Evolutionary conservation across 2,797 vertebrate genomes (phyloP).

Genomic region (Tragopan temminckii): DNA sequence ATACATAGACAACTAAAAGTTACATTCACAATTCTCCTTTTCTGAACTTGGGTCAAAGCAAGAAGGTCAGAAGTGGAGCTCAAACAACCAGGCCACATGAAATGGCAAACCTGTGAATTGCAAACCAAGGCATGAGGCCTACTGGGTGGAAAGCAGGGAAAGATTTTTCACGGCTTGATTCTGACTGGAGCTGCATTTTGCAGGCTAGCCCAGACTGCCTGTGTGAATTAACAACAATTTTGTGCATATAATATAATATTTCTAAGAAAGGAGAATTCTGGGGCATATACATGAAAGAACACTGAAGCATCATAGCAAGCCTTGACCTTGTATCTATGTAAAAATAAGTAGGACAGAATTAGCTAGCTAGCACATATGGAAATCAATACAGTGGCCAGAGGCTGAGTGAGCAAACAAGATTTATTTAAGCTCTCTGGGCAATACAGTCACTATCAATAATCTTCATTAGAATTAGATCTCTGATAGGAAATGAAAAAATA

Average conservation of each 20-base stretch:
- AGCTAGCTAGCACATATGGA: neutral
- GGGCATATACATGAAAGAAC: neutral
- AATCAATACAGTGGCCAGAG: neutral
- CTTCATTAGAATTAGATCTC: neutral
- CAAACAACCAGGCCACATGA: neutral
- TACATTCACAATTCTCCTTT: neutral
- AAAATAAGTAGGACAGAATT: neutral
- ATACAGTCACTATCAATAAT: neutral
- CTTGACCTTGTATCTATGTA: neutral
- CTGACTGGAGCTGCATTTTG: neutral
- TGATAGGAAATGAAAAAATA: neutral
- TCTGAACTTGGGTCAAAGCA: neutral
- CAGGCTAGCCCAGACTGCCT: neutral
- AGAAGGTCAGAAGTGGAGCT: neutral
- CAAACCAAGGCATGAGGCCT: neutral
- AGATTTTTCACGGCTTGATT: neutral
- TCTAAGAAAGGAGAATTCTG: neutral
- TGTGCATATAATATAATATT: neutral
- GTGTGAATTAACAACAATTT: neutral
- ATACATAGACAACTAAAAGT: neutral
- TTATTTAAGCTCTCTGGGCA: neutral
- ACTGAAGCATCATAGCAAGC: neutral
- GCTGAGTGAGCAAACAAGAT: neutral
- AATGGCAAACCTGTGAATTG: neutral
- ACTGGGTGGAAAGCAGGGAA: neutral